These are phyloP conservation scores for Malacoraja senta DNA, from an alignment of 2,797 vertebrate genomes.

Conservation along the genomic window DNA sequence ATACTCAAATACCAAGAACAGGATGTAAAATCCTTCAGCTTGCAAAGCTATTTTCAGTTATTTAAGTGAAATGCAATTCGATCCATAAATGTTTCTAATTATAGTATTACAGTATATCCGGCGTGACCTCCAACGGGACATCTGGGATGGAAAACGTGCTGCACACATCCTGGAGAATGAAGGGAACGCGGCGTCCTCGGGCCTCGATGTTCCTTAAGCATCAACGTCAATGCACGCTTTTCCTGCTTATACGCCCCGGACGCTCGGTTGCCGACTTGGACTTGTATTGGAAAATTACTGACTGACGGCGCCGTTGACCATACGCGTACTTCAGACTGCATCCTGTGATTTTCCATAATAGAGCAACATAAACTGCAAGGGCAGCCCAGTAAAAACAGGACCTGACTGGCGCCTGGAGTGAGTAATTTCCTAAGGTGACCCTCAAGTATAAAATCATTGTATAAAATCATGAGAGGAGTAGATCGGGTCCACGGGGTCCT, in stretches of 20 bases:
- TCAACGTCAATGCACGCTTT: background rate
- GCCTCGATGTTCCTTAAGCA: background rate
- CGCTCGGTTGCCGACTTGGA: background rate
- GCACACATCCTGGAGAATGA: background rate
- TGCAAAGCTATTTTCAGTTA: slow-evolving; percentile 29
- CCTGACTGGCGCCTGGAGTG: background rate
- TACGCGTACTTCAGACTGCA: background rate
- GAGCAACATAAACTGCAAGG: background rate
- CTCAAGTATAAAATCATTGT: background rate
- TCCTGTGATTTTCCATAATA: background rate
- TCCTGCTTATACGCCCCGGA: background rate
- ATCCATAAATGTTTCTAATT: slow-evolving; percentile 36
- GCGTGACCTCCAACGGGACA: slow-evolving; percentile 12
- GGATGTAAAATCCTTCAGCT: slow-evolving; percentile 24
- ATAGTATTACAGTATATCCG: slow-evolving; percentile 25
- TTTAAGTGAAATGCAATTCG: slow-evolving; percentile 22
- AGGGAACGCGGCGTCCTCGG: background rate
- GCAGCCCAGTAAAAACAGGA: background rate
- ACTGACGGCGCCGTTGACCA: slow-evolving; percentile 4
- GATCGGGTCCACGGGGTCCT: too few species aligned
- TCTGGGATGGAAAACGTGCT: background rate
- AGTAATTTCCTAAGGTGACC: background rate
- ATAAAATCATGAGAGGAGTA: too few species aligned
- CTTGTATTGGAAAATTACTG: background rate
- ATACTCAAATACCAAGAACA: slow-evolving; percentile 23